Conservation (phyloP, 2,113 vertebrate species). For the Turdus rufiventris region DNA sequence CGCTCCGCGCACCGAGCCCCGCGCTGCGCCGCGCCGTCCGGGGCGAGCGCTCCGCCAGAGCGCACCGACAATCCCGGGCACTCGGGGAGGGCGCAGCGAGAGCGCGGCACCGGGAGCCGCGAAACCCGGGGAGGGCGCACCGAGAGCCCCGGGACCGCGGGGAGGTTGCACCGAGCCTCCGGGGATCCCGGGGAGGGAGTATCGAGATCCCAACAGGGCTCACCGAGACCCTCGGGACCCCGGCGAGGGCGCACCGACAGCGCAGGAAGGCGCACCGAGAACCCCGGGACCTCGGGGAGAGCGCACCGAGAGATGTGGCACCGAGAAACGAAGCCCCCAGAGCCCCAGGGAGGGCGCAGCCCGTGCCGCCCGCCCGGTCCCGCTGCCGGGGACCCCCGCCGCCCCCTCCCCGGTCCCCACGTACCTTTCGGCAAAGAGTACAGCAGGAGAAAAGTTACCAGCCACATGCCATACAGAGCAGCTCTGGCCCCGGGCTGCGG, state of each 20-base stretch:
- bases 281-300: background rate
- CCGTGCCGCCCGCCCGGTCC: background rate
- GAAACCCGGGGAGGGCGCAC: background rate
- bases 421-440: slow-evolving; percentile 95
- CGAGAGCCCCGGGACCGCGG: background rate
- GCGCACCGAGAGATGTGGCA: background rate
- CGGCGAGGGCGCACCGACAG: background rate
- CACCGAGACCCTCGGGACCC: background rate
- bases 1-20: background rate
- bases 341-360: background rate
- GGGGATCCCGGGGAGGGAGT: background rate
- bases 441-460: slow-evolving; percentile 99
- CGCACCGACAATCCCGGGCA: background rate
- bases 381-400: background rate
- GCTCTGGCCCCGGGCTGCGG: slow-evolving; percentile 87
- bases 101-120: background rate
- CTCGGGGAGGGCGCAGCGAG: background rate
- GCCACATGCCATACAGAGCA: slow-evolving; percentile 99
- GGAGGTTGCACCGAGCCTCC: too few relatives aligned
- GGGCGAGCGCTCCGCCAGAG: background rate
- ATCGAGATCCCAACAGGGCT: background rate
- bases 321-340: background rate
- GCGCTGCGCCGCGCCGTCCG: background rate
- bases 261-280: background rate
- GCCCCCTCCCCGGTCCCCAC: background rate